Evolutionary conservation across 1,140 invertebrate genomes (phyloP).

Genomic region (Drosophila pandora): DNA sequence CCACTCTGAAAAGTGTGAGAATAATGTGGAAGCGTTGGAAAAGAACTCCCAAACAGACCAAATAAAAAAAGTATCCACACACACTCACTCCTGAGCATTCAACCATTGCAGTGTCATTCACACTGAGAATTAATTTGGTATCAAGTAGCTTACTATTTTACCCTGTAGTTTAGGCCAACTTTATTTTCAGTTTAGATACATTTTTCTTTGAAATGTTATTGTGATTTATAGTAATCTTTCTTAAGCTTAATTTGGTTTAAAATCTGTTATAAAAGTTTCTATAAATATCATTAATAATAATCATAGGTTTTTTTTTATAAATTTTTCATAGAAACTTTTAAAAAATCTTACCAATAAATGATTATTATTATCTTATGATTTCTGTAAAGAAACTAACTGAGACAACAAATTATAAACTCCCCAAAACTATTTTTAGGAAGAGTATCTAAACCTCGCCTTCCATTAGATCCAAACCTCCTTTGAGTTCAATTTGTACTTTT

Average conservation of each 20-base stretch:
- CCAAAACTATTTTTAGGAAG: neutral
- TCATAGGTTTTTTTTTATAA: too few species aligned
- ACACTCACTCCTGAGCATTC: constrained; percentile 13
- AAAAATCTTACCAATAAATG: too few species aligned
- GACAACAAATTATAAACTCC: too few species aligned
- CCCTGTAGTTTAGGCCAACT: too few species aligned
- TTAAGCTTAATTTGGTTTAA: too few species aligned
- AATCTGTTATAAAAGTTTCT: too few species aligned
- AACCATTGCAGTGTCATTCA: constrained; percentile 68
- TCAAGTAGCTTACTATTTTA: constrained; percentile 12
- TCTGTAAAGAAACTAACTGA: neutral
- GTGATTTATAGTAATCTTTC: too few species aligned
- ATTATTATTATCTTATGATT: too few species aligned
- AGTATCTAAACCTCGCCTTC: neutral
- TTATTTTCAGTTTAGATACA: too few species aligned
- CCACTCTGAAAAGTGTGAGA: constrained; percentile 69
- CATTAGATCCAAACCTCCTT: neutral
- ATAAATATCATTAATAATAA: too few species aligned
- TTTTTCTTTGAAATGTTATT: too few species aligned
- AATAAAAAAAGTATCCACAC: constrained; percentile 17
- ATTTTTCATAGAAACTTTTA: too few species aligned
- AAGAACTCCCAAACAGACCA: constrained; percentile 32
- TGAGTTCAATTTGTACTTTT: constrained; percentile 8
- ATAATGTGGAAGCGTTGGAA: constrained; percentile 63
- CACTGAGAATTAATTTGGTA: constrained; percentile 50